phyloP scores from a whole-genome alignment of 23 tunicate species.

The Halocynthia aurantium region DNA sequence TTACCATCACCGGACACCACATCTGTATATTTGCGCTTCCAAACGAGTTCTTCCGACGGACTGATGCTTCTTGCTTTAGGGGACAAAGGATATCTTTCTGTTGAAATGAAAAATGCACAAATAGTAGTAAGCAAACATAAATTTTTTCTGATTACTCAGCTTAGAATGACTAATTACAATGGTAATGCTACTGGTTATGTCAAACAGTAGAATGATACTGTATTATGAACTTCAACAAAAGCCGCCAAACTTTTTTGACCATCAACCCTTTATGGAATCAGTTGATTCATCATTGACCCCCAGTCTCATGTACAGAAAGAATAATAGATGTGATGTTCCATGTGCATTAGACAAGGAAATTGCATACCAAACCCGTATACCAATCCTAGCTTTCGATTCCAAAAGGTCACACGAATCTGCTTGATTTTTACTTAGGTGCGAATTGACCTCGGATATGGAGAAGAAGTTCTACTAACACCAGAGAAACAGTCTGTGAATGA shows the following conservation, averaged over 20 bases:
- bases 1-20: conserved; percentile 34
- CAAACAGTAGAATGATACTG: not conserved
- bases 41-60: conserved; percentile 62
- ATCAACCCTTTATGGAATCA: not conserved
- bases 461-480: conserved; percentile 35
- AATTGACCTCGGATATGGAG: conserved; percentile 38
- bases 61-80: conserved; percentile 51
- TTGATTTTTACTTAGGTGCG: conserved; percentile 27
- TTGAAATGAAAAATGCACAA: conserved; percentile 33
- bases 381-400: not conserved
- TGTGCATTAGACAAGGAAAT: too few species aligned
- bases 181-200: not conserved
- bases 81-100: conserved; percentile 40
- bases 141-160: not conserved
- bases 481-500: conserved; percentile 31
- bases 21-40: conserved; percentile 52
- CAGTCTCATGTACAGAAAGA: not conserved
- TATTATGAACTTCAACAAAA: not conserved
- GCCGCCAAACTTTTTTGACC: not conserved
- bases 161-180: not conserved
- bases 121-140: conserved; percentile 23
- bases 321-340: not conserved
- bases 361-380: not conserved
- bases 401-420: not conserved
- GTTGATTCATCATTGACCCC: not conserved